These are phyloP conservation scores for Dinoponera quadriceps DNA, from an alignment of 1,140 invertebrate species.

Conservation along the genomic window DNA sequence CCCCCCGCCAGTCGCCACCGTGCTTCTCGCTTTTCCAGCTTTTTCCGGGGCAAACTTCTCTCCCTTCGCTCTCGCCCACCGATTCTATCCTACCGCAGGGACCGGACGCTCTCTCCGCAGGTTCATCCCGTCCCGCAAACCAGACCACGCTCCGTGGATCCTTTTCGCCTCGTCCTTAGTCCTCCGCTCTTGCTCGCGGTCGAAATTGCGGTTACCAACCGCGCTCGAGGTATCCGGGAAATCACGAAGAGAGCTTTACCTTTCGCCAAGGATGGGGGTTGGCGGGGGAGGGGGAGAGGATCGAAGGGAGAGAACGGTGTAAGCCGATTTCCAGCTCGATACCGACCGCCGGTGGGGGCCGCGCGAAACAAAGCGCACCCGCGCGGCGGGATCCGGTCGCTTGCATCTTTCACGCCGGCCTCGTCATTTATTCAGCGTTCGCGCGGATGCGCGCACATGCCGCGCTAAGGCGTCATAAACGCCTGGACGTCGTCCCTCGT, in stretches of 20 bases:
- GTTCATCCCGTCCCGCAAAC: conserved; percentile 67
- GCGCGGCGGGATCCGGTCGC: conserved; percentile 5
- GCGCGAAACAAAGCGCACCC: conserved; percentile 60
- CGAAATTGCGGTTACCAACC: conserved; percentile 66
- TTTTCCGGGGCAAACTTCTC: conserved; percentile 56
- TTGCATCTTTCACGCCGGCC: conserved; percentile 27
- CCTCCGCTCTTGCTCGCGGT: conserved; percentile 67
- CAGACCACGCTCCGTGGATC: conserved; percentile 61
- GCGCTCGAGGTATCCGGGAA: conserved; percentile 64
- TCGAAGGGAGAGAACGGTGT: conserved; percentile 45
- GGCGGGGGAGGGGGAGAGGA: conserved; percentile 23
- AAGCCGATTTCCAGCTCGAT: conserved; percentile 70
- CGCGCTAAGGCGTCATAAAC: conserved; percentile 7
- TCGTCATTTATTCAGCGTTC: conserved; percentile 39
- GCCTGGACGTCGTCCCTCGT: too few relatives aligned
- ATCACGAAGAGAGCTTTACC: conserved; percentile 64
- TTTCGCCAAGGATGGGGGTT: conserved; percentile 15
- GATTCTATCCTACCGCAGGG: conserved; percentile 59
- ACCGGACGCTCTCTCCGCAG: conserved; percentile 52
- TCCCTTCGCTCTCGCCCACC: conserved; percentile 46
- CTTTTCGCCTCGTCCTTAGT: conserved; percentile 63
- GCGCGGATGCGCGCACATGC: background rate
- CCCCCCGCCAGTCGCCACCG: background rate
- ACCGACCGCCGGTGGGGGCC: conserved; percentile 11
- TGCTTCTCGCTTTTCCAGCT: conserved; percentile 39